A percentile compares a stretch with the other conserved stretches of the same genome.
phyloP scores from a whole-genome alignment of 2,888 invertebrate genomes.

The Amblyjoppa proteus region DNA sequence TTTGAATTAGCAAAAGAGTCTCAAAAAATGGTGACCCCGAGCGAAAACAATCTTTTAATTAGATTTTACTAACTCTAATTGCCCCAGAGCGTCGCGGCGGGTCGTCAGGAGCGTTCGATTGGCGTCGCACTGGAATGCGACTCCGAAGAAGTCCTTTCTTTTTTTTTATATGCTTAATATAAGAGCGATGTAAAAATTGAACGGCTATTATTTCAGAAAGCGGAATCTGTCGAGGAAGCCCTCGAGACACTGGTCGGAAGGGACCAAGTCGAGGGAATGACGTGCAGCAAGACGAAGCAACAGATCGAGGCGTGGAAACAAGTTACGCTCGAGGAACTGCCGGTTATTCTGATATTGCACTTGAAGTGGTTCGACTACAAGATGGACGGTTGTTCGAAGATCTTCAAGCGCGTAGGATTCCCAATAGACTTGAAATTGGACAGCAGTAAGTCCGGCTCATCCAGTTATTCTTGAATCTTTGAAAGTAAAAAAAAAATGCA shows the following conservation, averaged over 20 bases:
- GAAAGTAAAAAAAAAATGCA: background rate
- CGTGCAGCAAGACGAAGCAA: conserved; percentile 92
- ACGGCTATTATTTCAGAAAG: conserved; percentile 87
- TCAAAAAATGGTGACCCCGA: too few relatives aligned
- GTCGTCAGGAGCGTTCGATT: background rate
- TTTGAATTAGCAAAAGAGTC: too few relatives aligned
- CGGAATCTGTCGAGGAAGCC: conserved; percentile 94
- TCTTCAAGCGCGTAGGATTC: conserved; percentile 96
- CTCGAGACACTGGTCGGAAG: conserved; percentile 94
- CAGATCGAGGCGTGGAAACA: conserved; percentile 96
- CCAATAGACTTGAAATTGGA: conserved; percentile 96
- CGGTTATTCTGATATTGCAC: conserved; percentile 95
- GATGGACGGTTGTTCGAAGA: conserved; percentile 95
- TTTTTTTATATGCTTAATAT: background rate
- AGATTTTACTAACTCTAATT: too few relatives aligned
- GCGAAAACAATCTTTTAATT: too few relatives aligned
- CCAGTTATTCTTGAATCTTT: background rate
- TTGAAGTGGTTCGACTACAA: conserved; percentile 97
- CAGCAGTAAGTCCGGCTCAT: conserved; percentile 88
- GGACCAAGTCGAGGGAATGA: conserved; percentile 95
- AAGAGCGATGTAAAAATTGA: background rate
- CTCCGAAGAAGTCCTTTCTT: background rate
- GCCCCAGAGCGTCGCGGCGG: too few relatives aligned
- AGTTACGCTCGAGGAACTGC: conserved; percentile 94
- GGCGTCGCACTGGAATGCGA: background rate